Evolutionary conservation across 1,140 invertebrate species (phyloP), one percentile per base, ranked within the genome.

Genomic region (Caenorhabditis briggsae): DNA sequence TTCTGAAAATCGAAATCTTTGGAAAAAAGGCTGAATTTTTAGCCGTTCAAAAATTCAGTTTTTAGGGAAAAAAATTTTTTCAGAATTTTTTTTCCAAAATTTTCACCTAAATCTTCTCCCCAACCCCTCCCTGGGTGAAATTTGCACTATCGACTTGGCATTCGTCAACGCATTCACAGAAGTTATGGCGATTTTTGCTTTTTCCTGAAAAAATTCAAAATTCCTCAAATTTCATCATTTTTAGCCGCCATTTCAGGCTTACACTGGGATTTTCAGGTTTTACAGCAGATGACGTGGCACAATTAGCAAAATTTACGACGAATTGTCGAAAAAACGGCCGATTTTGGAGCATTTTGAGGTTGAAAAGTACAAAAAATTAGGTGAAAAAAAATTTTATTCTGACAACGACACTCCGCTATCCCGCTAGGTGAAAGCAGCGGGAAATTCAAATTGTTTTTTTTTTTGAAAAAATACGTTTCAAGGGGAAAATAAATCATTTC

Each of bases 351-450:
- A 78, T 78, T 53, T 78, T 78, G 33, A 33, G 33, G 33, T 33
- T 33, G 3, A 33, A 33, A 33, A 33, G 33, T 43, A n/a, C 12
- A 25, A 20, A 70, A 70, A 70, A 64, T 25, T 64, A 11, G 43
- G 14, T 8, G 11, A 78, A 50, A 50, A 20, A 43, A 50, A 50
- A 50, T 7, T n/a, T 46, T 46, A 46, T 12, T 70, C 8, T 50
- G 70, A 53, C 43, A 78, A 78, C 70, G 70, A 78, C 46, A 11
- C 70, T 78, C 70, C 70, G 70, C 23, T 50, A 78, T 78, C 23
- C 12, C 70, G 46, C 46, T 33, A 5, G n/a, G 6, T 14, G 12
- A 50, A 43, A 23, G 7, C 9, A 2, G 70, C 70, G 70, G 70
- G 11, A 78, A 18, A 53, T 78, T 53, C 8, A 78, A 78, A 25